Base-by-base conservation (phyloP, 2,797 vertebrate species). In the Enteromius unitaeniatus region DNA sequence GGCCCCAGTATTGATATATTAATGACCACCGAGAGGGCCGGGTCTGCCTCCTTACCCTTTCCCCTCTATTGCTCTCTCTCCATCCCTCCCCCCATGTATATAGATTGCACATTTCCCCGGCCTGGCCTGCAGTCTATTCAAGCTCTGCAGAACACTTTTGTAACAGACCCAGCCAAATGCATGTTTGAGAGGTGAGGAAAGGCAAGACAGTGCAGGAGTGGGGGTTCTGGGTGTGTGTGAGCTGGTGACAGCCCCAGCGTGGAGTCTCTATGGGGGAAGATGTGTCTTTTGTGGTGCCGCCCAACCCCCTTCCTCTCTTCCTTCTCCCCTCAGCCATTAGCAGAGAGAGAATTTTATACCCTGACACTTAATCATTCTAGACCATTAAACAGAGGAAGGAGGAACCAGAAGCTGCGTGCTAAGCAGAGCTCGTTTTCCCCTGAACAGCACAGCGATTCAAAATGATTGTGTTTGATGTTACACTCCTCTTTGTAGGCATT, bases 1-100 rank as follows among this genome's bases (percentile, higher is more conserved):
- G 42, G 11, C 42, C 9, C 42, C 42, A 88, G 89, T 95, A 95
- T 92, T 93, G 92, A 95, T 95, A 92, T 74, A 85, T 91, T 95
- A 94, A 95, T 95, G 93, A 93, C 91, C 7, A 91, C 92, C 89
- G 91, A 89, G 91, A 91, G 40, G 88, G 85, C 88, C 88, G 88
- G 47, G 74, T 65, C 53, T 40, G 55, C 42, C 60, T 74, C 31
- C 47, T 78, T 78, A 53, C 76, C 69, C 75, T 67, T 79, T 86
- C 53, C 78, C 76, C 80, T 78, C 58, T 40, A 58, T 90, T 64
- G n/a, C 26, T 28, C 19, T 19, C 19, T 73, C 28, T 17, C 17
- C 19, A 9, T 55, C 47, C 79, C 21, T 49, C 60, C 72, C 40
- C 53, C 67, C 19, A 28, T 42, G 23, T 51, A 19, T 45, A 47